Percentiles rank a stretch among this genome's conserved stretches.
Evolutionary conservation across 2,113 vertebrate species (phyloP).

Genomic region (Phocoena sinus): DNA sequence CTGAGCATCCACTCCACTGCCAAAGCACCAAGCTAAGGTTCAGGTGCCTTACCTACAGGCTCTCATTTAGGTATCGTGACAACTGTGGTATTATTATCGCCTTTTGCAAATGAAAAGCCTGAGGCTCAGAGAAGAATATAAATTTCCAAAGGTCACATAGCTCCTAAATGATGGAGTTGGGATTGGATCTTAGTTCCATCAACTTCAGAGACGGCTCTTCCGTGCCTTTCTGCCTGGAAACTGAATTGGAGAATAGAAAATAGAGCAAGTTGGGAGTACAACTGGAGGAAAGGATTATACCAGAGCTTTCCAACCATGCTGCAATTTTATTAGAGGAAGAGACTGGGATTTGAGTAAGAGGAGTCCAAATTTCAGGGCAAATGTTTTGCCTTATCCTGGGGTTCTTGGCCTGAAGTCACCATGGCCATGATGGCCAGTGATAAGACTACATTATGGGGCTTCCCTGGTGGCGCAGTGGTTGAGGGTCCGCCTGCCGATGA

Average conservation of each 20-base stretch:
- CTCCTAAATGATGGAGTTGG: not conserved
- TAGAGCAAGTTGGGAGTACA: not conserved
- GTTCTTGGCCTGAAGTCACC: not conserved
- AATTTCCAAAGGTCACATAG: not conserved
- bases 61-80: not conserved
- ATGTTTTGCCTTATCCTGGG: not conserved
- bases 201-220: not conserved
- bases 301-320: not conserved
- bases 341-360: not conserved
- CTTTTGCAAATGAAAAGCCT: not conserved
- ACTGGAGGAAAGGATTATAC: not conserved
- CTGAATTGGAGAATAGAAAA: not conserved
- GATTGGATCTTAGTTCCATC: not conserved
- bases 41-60: not conserved
- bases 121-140: not conserved
- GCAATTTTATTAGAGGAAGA: not conserved
- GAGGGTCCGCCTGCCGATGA: too few relatives aligned
- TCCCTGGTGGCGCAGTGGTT: too few relatives aligned
- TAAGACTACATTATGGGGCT: not conserved
- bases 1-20: too few relatives aligned
- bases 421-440: not conserved
- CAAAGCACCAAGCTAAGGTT: not conserved
- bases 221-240: not conserved
- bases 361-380: not conserved
- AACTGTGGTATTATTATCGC: not conserved